phyloP scores from a whole-genome alignment of 2,113 vertebrate genomes.

The Clupea harengus region DNA sequence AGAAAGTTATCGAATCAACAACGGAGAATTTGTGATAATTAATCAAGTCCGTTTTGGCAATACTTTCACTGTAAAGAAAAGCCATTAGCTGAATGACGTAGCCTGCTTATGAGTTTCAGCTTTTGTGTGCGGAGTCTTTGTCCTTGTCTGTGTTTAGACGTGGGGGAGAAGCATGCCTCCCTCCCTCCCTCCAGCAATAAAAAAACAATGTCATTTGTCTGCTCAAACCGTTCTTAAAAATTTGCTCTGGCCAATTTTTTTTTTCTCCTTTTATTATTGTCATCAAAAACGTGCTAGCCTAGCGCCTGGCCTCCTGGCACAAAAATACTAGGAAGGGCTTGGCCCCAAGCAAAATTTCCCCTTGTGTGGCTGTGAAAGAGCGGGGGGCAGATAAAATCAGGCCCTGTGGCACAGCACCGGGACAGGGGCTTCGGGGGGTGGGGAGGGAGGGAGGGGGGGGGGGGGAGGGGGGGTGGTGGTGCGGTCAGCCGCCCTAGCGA shows the following conservation, averaged over 20 bases:
- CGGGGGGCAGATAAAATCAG: constrained; percentile 78
- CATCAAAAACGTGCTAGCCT: constrained; percentile 36
- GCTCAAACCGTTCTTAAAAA: constrained; percentile 17
- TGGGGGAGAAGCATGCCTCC: background rate
- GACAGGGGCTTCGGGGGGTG: constrained; percentile 42
- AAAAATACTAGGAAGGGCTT: constrained; percentile 90
- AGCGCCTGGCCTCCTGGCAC: constrained; percentile 68
- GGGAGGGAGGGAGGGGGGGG: constrained; percentile 18
- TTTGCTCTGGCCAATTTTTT: constrained; percentile 29
- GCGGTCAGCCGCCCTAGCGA: constrained; percentile 18
- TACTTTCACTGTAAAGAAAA: background rate
- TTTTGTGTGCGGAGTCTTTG: background rate
- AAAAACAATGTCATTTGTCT: constrained; percentile 20
- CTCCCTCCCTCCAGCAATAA: background rate
- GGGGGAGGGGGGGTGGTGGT: background rate
- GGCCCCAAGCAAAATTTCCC: constrained; percentile 80
- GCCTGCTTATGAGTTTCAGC: background rate
- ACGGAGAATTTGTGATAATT: background rate
- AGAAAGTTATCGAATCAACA: background rate
- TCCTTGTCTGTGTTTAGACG: background rate
- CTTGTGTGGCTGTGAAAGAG: constrained; percentile 64
- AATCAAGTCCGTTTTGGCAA: background rate
- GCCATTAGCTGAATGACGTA: background rate
- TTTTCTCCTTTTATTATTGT: constrained; percentile 12
- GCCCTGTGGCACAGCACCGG: constrained; percentile 56